Evolutionary conservation across 2,113 vertebrate species (phyloP).

Genomic region (Microcebus griseorufus): DNA sequence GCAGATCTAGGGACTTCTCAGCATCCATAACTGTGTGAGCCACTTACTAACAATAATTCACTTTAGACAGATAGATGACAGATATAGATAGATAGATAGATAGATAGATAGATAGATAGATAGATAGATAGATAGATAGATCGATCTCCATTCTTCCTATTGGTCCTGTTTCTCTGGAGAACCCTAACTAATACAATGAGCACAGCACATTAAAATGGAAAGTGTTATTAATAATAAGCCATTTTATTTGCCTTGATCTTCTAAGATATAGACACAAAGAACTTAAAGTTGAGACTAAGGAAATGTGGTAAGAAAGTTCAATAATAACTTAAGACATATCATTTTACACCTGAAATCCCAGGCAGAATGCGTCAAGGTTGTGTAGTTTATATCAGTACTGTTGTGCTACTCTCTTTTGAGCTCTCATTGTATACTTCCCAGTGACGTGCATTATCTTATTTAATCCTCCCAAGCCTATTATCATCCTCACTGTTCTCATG

Average conservation of each 20-base stretch:
- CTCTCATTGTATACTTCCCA: conserved; percentile 1
- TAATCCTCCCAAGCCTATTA: conserved; percentile 44
- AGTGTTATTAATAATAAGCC: conserved; percentile 15
- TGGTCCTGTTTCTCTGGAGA: conserved; percentile 46
- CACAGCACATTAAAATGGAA: background rate
- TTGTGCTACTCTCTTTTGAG: background rate
- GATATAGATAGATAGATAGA: background rate
- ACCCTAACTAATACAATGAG: background rate
- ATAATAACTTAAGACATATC: background rate
- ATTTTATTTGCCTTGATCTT: background rate
- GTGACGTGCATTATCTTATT: background rate
- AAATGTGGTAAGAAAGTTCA: conserved; percentile 37
- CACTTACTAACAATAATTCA: background rate
- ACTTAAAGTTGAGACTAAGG: background rate
- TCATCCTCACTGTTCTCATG: background rate
- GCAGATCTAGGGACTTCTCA: background rate
- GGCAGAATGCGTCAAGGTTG: background rate
- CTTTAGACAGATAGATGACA: background rate
- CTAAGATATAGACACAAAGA: background rate
- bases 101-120: background rate
- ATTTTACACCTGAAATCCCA: background rate
- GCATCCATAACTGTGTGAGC: background rate
- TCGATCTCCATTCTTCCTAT: background rate
- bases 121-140: background rate
- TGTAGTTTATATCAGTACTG: background rate